Base-by-base conservation (phyloP, 1,140 invertebrate species). In the Brachystomella parvula region DNA sequence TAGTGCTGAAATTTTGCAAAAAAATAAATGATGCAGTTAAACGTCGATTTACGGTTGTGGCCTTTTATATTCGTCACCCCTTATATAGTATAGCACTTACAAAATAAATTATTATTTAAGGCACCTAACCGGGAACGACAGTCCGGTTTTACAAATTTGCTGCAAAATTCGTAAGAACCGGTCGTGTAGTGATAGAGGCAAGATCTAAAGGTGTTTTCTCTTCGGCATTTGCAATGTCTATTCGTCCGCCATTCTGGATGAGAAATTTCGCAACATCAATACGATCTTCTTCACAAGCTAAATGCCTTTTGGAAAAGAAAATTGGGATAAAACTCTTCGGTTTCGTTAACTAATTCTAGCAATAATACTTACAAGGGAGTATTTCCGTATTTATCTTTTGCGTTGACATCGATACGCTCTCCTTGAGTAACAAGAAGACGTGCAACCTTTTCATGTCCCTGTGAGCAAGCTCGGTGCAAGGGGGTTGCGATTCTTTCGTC, bases 241-340 rank as follows among this genome's bases (percentile, higher is more conserved):
- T 66, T 69, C 79, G 79, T 19, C 88, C 89, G 31, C 88, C 88
- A 74, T 85, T 80, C 66, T 83, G 77, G 0, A 89, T 80, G 47
- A 92, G 78, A 53, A 89, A 75, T 74, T 83, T 81, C 3, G 86
- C 85, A 66, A 84, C 85, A 66, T 87, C 84, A 69, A 82, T 78
- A 72, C 87, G 81, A 74, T 89, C 84, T 78, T 92, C 90, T 78
- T 93, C 90, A 80, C 89, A 92, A 26, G 89, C 87, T 66, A 92
- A 81, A 79, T 93, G 90, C 65, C 86, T 87, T 76, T 44, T 63
- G 35, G 44, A 33, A 69, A 53, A 69, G 15, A 30, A n/a, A n/a
- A n/a, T n/a, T n/a, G n/a, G n/a, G n/a, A n/a, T n/a, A n/a, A n/a
- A n/a, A n/a, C n/a, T n/a, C n/a, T n/a, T n/a, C n/a, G n/a, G n/a